Evolutionary conservation across 2,888 invertebrate genomes (phyloP), one percentile per base, ranked within the genome.

Genomic region (Andrena marginata): DNA sequence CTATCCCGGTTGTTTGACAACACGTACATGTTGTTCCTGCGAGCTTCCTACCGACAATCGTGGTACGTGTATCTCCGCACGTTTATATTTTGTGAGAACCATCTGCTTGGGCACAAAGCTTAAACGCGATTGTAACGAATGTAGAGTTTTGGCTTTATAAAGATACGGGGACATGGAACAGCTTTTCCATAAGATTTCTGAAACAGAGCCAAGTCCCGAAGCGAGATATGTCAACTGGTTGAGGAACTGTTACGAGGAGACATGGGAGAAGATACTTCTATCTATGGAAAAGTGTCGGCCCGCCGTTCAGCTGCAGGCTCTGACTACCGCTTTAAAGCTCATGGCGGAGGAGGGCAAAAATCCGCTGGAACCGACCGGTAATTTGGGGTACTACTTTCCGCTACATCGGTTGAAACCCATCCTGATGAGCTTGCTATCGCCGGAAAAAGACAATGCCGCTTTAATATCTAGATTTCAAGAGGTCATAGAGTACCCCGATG

Each of bases 241-340:
- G 59, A 95, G 95, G 70, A 95, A 96, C 83, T 95, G 96, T 76
- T 98, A 97, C 90, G 96, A 96, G 79, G 95, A 96, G 85, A 95
- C 96, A 0, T 95, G 96, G 92, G 93, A 94, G 0, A 95, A 96
- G 70, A 94, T 96, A 29, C 90, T 97, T 54, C 94, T 95, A 31
- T 95, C 96, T 75, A 94, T 97, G 75, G 94, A 95, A 35, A 94
- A 94, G 29, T 95, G 95, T 5, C 95, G 95, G 82, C 92, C 94
- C 4, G 93, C 92, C 70, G 95, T 96, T 13, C 95, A 95, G 67
- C 94, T 95, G 6, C 96, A 96, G 93, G 97, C 97, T 0, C 94
- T 98, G 3, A 95, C 96, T 1, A 96, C 97, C 0, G 95, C 96
- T 67, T 96, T 97, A 95, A 97, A 97, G 91, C 93, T 98, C 75